Conservation (phyloP, 2,888 invertebrate species). For the Creontiades dilutus region DNA sequence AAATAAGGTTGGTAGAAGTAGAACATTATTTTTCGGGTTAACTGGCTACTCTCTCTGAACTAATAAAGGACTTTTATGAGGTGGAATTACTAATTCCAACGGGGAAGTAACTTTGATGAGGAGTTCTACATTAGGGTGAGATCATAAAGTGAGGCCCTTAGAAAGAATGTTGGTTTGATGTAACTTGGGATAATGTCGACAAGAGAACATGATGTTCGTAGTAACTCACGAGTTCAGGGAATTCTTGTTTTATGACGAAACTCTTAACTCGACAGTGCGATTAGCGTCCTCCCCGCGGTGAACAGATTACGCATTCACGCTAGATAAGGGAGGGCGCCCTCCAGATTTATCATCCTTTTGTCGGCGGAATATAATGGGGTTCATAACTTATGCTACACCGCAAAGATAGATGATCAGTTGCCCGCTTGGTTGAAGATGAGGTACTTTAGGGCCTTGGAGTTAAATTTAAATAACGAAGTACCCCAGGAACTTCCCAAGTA, state of each 20-base stretch:
- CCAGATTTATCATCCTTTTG: conserved; percentile 42
- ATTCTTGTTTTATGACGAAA: not conserved
- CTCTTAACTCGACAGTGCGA: not conserved
- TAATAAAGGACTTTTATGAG: too few species aligned
- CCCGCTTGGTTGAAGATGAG: not conserved
- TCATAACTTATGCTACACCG: conserved; percentile 3
- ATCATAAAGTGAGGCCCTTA: too few species aligned
- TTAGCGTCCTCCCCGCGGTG: not conserved
- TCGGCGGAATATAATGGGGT: conserved; percentile 24
- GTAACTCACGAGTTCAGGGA: conserved; percentile 1
- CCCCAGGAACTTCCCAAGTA: too few species aligned
- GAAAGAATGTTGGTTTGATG: not conserved
- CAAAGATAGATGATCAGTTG: not conserved
- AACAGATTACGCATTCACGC: conserved; percentile 24
- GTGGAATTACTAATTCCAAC: too few species aligned
- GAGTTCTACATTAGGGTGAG: too few species aligned
- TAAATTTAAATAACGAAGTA: too few species aligned
- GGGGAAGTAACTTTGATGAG: too few species aligned
- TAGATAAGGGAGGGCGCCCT: not conserved
- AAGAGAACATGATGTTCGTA: not conserved
- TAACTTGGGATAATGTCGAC: not conserved
- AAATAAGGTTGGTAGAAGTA: too few species aligned
- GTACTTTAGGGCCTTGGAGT: not conserved
- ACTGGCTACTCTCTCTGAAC: too few species aligned
- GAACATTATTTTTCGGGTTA: too few species aligned